Evolutionary conservation across 2,888 invertebrate species (phyloP).

Genomic region (Phaedon cochleariae): DNA sequence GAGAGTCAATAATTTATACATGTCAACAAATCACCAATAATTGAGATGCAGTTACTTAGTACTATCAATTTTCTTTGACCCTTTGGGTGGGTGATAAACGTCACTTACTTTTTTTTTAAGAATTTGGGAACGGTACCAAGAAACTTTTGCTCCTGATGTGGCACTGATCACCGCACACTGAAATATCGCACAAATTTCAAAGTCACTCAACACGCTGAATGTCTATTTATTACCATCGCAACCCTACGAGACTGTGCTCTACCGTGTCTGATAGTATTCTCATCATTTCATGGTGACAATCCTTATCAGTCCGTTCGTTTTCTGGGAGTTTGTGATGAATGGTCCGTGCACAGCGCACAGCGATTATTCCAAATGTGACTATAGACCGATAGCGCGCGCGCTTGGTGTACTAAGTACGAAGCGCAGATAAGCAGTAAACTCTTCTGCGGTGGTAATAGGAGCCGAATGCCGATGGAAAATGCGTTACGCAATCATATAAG

Average conservation of each 20-base stretch:
- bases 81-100: too few relatives aligned
- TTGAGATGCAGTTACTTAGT: too few relatives aligned
- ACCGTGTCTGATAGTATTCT: background rate
- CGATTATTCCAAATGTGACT: background rate
- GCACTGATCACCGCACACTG: background rate
- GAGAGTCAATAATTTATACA: too few relatives aligned
- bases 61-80: too few relatives aligned
- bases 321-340: background rate
- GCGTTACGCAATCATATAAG: background rate
- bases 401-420: background rate
- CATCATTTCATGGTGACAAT: background rate
- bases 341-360: background rate
- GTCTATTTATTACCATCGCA: background rate
- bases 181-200: background rate
- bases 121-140: background rate
- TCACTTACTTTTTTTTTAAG: background rate
- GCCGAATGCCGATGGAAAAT: background rate
- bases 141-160: background rate
- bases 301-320: background rate
- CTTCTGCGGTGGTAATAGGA: background rate
- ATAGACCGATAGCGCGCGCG: background rate
- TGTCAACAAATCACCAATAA: too few relatives aligned
- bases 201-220: background rate
- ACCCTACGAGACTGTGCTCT: background rate
- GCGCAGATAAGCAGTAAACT: background rate